Conservation (phyloP, 2,797 vertebrate species). For the Adelosebastes latens region DNA sequence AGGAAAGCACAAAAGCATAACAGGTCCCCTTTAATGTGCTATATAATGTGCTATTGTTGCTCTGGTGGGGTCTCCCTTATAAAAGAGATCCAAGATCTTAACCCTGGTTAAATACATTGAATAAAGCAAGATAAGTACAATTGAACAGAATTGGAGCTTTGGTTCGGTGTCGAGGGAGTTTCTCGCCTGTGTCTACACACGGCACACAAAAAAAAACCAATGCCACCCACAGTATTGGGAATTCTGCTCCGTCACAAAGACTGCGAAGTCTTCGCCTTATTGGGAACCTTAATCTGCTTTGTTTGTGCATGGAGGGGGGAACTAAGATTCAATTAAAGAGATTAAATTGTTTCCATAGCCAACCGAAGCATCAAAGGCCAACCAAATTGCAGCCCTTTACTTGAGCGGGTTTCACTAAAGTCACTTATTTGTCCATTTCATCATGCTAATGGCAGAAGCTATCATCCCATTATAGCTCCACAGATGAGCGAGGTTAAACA, state of each 20-base stretch:
- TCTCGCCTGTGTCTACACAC: neutral
- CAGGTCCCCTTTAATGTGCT: neutral
- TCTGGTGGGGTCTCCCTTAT: neutral
- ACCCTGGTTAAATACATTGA: constrained; percentile 1
- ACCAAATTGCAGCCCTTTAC: constrained; percentile 82
- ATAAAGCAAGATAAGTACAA: constrained; percentile 3
- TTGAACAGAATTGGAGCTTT: neutral
- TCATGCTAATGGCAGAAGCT: constrained; percentile 83
- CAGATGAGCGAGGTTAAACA: constrained; percentile 80
- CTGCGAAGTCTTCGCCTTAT: constrained; percentile 61
- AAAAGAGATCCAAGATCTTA: constrained; percentile 6
- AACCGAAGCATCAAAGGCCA: constrained; percentile 83
- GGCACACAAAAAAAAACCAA: constrained; percentile 17
- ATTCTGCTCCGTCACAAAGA: constrained; percentile 61
- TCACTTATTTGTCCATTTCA: constrained; percentile 88
- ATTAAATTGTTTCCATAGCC: constrained; percentile 85
- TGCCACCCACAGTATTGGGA: constrained; percentile 57
- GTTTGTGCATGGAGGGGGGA: constrained; percentile 64
- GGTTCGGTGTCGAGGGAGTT: neutral
- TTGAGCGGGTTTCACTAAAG: constrained; percentile 76
- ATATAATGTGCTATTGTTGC: neutral
- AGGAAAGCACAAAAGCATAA: too few species aligned
- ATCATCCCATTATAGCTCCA: constrained; percentile 78
- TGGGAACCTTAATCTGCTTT: constrained; percentile 76
- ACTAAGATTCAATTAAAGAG: constrained; percentile 81